Evolutionary conservation across 2,797 vertebrate species (phyloP), one percentile per base, ranked within the genome.

Genomic region (Lophotriccus pileatus): DNA sequence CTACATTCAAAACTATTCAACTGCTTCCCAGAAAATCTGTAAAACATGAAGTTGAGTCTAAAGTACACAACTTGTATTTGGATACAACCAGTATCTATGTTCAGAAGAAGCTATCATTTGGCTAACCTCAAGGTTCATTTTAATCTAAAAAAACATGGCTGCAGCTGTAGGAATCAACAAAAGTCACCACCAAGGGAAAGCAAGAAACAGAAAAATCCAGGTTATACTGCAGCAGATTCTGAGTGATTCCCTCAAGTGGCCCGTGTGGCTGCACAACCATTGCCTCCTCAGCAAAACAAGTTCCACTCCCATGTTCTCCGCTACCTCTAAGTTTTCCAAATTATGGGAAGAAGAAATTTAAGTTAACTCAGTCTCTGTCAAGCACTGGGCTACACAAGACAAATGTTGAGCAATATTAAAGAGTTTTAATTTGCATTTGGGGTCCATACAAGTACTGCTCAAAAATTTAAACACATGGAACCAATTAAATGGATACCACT

Each of bases 61-160:
- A 89, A 74, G 43, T 4, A 43, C 3, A 92, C 49, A 91, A 53
- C 8, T 68, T 49, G 20, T 20, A 59, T 49, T 59, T 66, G 66
- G 39, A 53, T 30, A 58, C 39, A 78, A 59, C 9, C 20, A 69
- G 23, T 41, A 69, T 9, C 7, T 3, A 85, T 73, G 30, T 46
- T 88, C 69, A 75, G 49, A 90, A 89, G 59, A 60, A 89, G 36
- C 39, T 83, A 78, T 77, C 18, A 78, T 84, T 89, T 81, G 16
- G 46, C 53, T 72, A 88, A 93, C 66, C 85, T 88, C 70, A 76
- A 89, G 18, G 39, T 28, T 88, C 32, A 52, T 77, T 94, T 95
- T n/a, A 60, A 84, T 74, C 82, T 66, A 56, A 62, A 62, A 81
- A 75, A 84, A 16, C 10, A 52, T 0, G 2, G 59, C 52, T 89